These are phyloP conservation scores for Kradibia gibbosae DNA, from an alignment of 1,140 invertebrate species.

Conservation along the genomic window DNA sequence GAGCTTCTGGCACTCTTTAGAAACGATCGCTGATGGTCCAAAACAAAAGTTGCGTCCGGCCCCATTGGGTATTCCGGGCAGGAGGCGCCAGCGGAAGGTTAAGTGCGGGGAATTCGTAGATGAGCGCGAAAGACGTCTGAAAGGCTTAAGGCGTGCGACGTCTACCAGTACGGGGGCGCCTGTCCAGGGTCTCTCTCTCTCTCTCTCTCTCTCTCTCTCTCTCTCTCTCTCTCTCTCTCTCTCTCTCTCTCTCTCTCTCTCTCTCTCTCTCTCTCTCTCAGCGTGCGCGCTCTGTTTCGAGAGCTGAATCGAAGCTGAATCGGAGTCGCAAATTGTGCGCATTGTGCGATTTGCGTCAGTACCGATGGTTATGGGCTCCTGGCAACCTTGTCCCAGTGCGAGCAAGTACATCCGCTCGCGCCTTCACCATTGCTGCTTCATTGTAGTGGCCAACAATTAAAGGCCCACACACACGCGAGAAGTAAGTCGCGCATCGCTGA, in stretches of 20 bases:
- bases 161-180: slow-evolving; percentile 33
- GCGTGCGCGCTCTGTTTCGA: too few relatives aligned
- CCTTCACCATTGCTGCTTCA: slow-evolving; percentile 2
- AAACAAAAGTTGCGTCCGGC: not conserved
- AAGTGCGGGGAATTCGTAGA: not conserved
- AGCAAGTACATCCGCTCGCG: slow-evolving; percentile 32
- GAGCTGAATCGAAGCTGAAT: slow-evolving; percentile 63
- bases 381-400: slow-evolving; percentile 72
- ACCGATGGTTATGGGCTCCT: slow-evolving; percentile 68
- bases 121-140: not conserved
- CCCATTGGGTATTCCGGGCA: slow-evolving; percentile 8
- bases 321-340: slow-evolving; percentile 56
- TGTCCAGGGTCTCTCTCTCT: slow-evolving; percentile 55
- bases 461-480: slow-evolving; percentile 9
- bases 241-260: too few relatives aligned
- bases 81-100: not conserved
- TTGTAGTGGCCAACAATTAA: not conserved
- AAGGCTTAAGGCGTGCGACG: too few relatives aligned
- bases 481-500: not conserved
- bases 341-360: slow-evolving; percentile 54
- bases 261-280: too few relatives aligned
- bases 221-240: too few relatives aligned
- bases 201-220: too few relatives aligned
- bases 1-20: not conserved
- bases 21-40: not conserved